Evolutionary conservation across 1,140 invertebrate species (phyloP).

Genomic region (Diachasma alloeum): DNA sequence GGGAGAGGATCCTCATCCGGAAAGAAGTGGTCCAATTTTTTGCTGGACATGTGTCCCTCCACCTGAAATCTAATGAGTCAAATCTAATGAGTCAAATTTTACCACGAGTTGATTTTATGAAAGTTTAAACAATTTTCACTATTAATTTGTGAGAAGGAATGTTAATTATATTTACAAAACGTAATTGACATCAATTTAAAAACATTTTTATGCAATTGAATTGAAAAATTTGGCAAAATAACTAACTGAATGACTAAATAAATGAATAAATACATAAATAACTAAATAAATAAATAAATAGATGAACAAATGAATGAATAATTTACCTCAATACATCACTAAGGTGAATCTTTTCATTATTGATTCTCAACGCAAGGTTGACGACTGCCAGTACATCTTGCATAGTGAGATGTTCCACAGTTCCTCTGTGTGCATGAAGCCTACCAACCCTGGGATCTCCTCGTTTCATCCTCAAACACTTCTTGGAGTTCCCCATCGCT

Average conservation of each 20-base stretch:
- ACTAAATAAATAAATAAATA: too few species aligned
- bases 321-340: constrained; percentile 67
- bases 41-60: constrained; percentile 70
- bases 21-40: constrained; percentile 66
- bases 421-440: constrained; percentile 39
- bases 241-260: too few species aligned
- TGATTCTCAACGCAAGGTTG: constrained; percentile 67
- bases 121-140: too few species aligned
- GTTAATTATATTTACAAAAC: too few species aligned
- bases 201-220: too few species aligned
- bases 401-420: constrained; percentile 55
- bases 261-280: too few species aligned
- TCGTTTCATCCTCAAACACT: constrained; percentile 48
- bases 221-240: too few species aligned
- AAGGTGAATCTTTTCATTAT: constrained; percentile 67
- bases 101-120: too few species aligned
- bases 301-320: too few species aligned
- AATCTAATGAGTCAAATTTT: too few species aligned
- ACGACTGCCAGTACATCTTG: constrained; percentile 64
- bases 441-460: background rate
- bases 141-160: too few species aligned
- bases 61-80: constrained; percentile 56
- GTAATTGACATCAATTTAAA: too few species aligned
- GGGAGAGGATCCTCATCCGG: constrained; percentile 60
- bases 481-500: constrained; percentile 49